Base-by-base conservation (phyloP, 2,797 vertebrate genomes). In the Macropus fuliginosus region DNA sequence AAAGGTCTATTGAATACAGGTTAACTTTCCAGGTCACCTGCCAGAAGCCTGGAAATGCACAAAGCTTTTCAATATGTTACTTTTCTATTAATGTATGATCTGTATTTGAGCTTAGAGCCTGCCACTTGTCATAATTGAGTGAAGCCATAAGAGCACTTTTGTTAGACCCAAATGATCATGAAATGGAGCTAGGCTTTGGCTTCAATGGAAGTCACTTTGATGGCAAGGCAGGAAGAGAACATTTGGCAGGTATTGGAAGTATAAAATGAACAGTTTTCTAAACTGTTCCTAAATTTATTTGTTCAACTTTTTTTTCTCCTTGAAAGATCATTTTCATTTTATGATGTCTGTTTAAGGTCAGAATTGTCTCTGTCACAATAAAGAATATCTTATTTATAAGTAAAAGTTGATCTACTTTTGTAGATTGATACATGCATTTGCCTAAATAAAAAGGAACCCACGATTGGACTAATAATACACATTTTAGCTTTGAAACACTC, bases 1-100 rank as follows among this genome's bases (percentile, higher is more conserved):
- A 50, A 92, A 95, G 93, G 95, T 90, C 96, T 40, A 92, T 56
- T 59, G 94, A 94, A 94, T 94, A 5, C 93, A 87, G 57, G 95
- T 96, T n/a, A 95, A 92, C 4, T 93, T 96, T 95, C 93, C 46
- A 18, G 62, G 87, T 81, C 34, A 95, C 66, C 89, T 96, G 93
- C 95, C 96, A 74, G 50, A 93, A 96, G 50, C 55, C 50, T 93
- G 9, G 29, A 92, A 96, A 96, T 92, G 46, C 29, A 59, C 54
- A 87, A 40, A 94, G 56, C 8, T 81, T 96, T 94, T 93, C 55
- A 95, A 29, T 81, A 16, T 93, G 10, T 92, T 87, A 90, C 34
- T 92, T 6, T 91, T 93, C 11, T 92, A 34, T n/a, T 92, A 57
- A n/a, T 92, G 56, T 96, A 46, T 95, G 89, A 91, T 56, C 56